Conservation (phyloP, 2,113 vertebrate genomes). For the Zingel zingel region DNA sequence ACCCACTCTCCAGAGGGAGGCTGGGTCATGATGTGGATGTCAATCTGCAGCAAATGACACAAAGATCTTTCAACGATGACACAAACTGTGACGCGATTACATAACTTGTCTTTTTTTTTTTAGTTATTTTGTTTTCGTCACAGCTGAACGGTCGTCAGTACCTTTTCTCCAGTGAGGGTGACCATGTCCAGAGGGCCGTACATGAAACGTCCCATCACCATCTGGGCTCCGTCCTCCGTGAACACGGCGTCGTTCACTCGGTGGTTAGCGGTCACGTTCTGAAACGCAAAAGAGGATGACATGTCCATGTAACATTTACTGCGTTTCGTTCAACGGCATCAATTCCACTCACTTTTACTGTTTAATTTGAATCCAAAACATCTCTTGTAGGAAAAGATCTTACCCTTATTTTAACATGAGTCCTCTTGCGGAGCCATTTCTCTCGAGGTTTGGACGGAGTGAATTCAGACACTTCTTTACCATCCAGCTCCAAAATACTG, state of each 20-base stretch:
- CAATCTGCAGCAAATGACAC: slow-evolving; percentile 85
- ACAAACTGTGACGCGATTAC: background rate
- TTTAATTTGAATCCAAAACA: too few relatives aligned
- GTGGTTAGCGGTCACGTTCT: slow-evolving; percentile 98
- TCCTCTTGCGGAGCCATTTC: slow-evolving; percentile 97
- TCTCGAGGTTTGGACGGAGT: slow-evolving; percentile 91
- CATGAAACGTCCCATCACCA: slow-evolving; percentile 94
- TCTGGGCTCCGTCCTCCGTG: slow-evolving; percentile 92
- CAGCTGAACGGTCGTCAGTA: slow-evolving; percentile 52
- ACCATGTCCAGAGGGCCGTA: slow-evolving; percentile 99
- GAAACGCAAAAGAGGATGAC: slow-evolving; percentile 8
- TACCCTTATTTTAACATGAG: slow-evolving; percentile 96
- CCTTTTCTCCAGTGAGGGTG: slow-evolving; percentile 98
- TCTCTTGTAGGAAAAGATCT: slow-evolving; percentile 13
- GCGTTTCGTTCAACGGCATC: too few relatives aligned
- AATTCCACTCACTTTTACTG: background rate
- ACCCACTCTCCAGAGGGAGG: slow-evolving; percentile 97
- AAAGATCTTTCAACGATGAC: background rate
- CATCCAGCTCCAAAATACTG: slow-evolving; percentile 89
- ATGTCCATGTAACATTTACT: background rate
- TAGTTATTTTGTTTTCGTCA: background rate
- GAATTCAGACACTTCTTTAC: slow-evolving; percentile 88
- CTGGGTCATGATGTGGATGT: slow-evolving; percentile 98
- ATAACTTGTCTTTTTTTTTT: background rate
- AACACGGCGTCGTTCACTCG: slow-evolving; percentile 93